Evolutionary conservation across 2,888 invertebrate genomes (phyloP).

Genomic region (Conomelus anceps): DNA sequence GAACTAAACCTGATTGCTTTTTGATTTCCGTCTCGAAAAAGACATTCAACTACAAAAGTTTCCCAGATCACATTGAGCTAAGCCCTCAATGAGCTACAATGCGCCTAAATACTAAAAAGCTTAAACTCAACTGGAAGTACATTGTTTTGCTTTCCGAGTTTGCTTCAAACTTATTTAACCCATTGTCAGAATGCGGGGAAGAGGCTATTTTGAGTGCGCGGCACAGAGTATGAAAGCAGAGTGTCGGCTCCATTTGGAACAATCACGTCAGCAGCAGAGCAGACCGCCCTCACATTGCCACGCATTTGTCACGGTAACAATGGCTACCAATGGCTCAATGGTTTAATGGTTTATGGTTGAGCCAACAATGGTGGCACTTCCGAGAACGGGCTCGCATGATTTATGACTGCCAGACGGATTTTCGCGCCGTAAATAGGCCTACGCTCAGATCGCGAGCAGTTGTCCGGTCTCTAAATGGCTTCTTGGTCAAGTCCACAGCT

Average conservation of each 20-base stretch:
- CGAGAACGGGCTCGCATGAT: slow-evolving; percentile 9
- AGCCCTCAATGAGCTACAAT: no score
- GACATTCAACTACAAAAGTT: no score
- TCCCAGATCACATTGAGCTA: no score
- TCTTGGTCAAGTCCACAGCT: background rate
- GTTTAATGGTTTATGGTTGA: slow-evolving; percentile 2
- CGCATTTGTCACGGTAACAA: slow-evolving; percentile 9
- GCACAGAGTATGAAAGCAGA: background rate
- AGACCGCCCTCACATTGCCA: background rate
- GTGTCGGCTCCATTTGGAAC: background rate
- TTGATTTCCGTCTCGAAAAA: no score
- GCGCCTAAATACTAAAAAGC: no score
- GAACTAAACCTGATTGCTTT: no score
- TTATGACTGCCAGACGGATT: slow-evolving; percentile 5
- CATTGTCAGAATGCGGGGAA: background rate
- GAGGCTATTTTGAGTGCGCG: background rate
- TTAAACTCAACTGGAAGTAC: no score
- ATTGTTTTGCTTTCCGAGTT: background rate
- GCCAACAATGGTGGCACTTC: slow-evolving; percentile 13
- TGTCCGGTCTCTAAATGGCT: background rate
- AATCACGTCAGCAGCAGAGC: background rate
- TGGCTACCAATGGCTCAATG: background rate
- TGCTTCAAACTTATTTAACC: background rate
- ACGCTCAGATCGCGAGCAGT: background rate
- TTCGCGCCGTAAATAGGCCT: background rate